Evolutionary conservation across 2,113 vertebrate species (phyloP), one percentile per base, ranked within the genome.

Genomic region (Dromaius novaehollandiae): DNA sequence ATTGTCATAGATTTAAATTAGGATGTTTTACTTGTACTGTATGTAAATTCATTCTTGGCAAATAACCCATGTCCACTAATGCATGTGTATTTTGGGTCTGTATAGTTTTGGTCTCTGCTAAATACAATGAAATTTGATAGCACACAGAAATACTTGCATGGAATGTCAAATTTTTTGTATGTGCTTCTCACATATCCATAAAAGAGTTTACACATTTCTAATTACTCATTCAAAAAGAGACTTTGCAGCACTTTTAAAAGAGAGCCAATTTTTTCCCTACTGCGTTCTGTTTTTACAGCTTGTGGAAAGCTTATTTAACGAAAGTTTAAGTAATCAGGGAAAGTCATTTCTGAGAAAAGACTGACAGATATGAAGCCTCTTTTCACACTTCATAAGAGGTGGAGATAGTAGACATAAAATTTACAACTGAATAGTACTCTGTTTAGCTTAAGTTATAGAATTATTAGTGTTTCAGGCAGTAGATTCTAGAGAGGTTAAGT

Each of bases 191-290:
- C 81, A 97, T 97, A 95, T 94, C 96, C 95, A 95, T 96, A 96
- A 95, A 97, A 95, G 95, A 96, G 95, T 97, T 96, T 96, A 97
- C 96, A 94, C 93, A 96, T 97, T 97, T 97, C 95, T 96, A 97
- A 97, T 97, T 97, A 96, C 96, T 97, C 93, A 95, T 97, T 97
- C 96, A 96, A 96, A 97, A 97, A 96, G 94, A 94, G 91, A 96
- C 94, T 97, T 95, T 97, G 36, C 93, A 96, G 95, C 95, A 97
- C 95, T 97, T 96, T 96, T 95, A 96, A 96, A 94, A 95, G 96
- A 94, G 93, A 95, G 95, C 94, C 88, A 95, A 92, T 96, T 97
- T 96, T 97, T 96, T 73, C 89, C 95, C 92, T 66, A 96, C 94
- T 96, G 89, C 88, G 95, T 69, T 97, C 95, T 96, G 96, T 96